Conservation (phyloP, 2,113 vertebrate species). For the Mus pahari region DNA sequence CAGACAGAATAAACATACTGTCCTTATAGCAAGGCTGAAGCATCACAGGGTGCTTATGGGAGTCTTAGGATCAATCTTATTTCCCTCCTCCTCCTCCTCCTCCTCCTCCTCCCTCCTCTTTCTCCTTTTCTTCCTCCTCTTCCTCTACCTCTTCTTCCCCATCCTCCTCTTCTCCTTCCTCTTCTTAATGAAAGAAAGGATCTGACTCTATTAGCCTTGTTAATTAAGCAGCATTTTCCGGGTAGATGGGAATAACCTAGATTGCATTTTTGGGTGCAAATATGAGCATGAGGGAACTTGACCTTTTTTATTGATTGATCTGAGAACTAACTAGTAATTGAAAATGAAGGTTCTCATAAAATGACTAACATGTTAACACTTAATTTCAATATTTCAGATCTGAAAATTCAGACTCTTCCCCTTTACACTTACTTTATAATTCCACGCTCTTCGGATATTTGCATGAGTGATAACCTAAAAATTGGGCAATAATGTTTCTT, state of each 20-base stretch:
- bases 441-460: slow-evolving; percentile 2
- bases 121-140: neutral
- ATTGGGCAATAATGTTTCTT: neutral
- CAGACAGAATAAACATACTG: slow-evolving; percentile 32
- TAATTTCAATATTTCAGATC: slow-evolving; percentile 37
- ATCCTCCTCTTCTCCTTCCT: neutral
- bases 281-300: slow-evolving; percentile 51
- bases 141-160: neutral
- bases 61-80: slow-evolving; percentile 29
- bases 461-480: neutral
- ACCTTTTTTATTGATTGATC: slow-evolving; percentile 31
- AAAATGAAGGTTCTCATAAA: slow-evolving; percentile 39
- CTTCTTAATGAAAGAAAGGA: slow-evolving; percentile 78
- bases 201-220: slow-evolving; percentile 81
- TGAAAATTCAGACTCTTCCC: neutral
- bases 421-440: neutral
- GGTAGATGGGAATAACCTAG: slow-evolving; percentile 60
- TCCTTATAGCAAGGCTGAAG: slow-evolving; percentile 32
- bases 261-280: slow-evolving; percentile 47
- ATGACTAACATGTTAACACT: neutral
- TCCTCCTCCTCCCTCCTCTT: neutral
- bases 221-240: slow-evolving; percentile 80
- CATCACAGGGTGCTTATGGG: slow-evolving; percentile 49
- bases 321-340: slow-evolving; percentile 39
- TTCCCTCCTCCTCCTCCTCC: neutral